Base-by-base conservation (phyloP, 2,888 invertebrate species). In the Hyposoter didymator region DNA sequence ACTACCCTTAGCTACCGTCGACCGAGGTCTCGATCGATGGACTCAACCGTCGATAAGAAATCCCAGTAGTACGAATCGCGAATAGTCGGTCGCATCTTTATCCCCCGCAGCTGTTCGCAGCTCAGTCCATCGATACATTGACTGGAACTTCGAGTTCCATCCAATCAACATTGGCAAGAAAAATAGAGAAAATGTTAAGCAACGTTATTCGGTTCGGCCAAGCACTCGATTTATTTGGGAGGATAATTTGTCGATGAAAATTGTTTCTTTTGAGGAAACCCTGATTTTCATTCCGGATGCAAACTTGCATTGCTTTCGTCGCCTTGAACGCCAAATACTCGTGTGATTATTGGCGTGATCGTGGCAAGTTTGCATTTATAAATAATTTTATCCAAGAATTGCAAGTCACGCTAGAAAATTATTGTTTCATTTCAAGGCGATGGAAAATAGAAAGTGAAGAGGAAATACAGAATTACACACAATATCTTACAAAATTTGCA, bases 41-140 rank as follows among this genome's bases (percentile, higher is more conserved):
- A 12, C 49, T 72, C 47, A 19, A 2, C 22, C 8, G 80, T 72
- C 75, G 84, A 66, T 59, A 84, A 79, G 64, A 52, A 70, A 79
- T 59, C 70, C 39, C 73, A 52, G 72, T 79, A 72, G 62, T 79
- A 79, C 47, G 39, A 72, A 17, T n/a, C 19, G 52, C 28, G 35
- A 22, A 72, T 72, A 22, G 64, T 79, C 80, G 45, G 73, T 39
- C 80, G 19, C 19, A 43, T 17, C 49, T 19, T 43, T 22, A 28
- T 52, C 64, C 43, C 72, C 12, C 43, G 45, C 72, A n/a, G 72
- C 8, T n/a, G 14, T 10, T 32, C 32, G 17, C n/a, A n/a, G 4
- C 7, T 66, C 8, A 6, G 39, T 0, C 7, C 5, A 0, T 39
- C 8, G 39, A 8, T 8, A 39, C 28, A 14, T 14, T 28, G 28